A percentile compares a stretch with the other conserved stretches of the same genome.
Evolutionary conservation across 2,888 invertebrate species (phyloP).

Genomic region (Melanotus villosus): DNA sequence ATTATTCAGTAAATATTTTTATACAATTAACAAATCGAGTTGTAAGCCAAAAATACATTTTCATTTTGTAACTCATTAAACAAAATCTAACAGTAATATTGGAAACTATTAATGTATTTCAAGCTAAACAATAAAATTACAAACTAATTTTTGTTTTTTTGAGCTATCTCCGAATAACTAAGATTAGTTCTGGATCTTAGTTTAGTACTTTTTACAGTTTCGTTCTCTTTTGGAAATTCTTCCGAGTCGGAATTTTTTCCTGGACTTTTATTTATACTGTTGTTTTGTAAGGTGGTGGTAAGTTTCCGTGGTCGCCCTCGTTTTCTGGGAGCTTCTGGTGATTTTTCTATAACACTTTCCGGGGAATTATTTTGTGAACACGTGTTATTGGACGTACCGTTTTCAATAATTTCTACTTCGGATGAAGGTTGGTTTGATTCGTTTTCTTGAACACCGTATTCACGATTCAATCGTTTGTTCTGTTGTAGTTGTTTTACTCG

Average conservation of each 20-base stretch:
- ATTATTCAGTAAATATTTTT: no score
- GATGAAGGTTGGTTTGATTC: background rate
- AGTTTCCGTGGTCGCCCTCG: background rate
- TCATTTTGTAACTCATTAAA: no score
- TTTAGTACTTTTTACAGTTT: background rate
- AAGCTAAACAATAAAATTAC: conserved; percentile 11
- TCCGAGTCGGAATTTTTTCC: conserved; percentile 9
- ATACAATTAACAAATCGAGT: no score
- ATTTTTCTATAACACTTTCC: background rate
- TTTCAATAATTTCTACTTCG: background rate
- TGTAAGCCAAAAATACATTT: no score
- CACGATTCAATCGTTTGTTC: conserved; percentile 4
- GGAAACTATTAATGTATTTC: conserved; percentile 23
- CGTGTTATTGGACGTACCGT: background rate
- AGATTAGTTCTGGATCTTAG: conserved; percentile 4
- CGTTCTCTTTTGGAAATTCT: conserved; percentile 19
- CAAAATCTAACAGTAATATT: background rate
- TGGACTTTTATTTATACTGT: background rate
- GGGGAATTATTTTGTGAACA: background rate
- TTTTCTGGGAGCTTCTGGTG: conserved; percentile 5
- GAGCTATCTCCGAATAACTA: conserved; percentile 31
- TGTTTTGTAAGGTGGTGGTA: background rate
- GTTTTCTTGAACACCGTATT: background rate
- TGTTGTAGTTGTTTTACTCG: conserved; percentile 58
- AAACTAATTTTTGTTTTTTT: conserved; percentile 31